Conservation (phyloP, 2,113 vertebrate genomes). For the Microtus oregoni region DNA sequence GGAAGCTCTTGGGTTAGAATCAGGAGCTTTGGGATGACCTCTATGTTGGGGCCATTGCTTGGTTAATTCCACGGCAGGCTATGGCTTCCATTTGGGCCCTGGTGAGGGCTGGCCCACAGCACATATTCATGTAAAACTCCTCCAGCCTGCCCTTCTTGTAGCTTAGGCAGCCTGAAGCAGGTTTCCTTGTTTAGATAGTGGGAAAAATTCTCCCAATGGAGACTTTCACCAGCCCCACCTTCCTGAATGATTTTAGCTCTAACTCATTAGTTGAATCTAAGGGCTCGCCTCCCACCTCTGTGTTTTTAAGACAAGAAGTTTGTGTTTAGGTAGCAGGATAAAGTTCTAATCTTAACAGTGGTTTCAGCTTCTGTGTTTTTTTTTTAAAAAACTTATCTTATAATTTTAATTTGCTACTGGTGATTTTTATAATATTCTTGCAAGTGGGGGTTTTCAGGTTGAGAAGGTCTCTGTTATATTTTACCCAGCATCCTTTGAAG, state of each 20-base stretch:
- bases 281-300: background rate
- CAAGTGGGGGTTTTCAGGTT: background rate
- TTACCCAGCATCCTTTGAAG: conserved; percentile 7
- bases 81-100: background rate
- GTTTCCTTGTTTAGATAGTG: background rate
- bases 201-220: too few relatives aligned
- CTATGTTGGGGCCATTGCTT: background rate
- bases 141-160: background rate
- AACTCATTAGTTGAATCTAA: background rate
- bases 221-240: background rate
- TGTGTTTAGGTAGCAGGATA: background rate
- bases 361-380: background rate
- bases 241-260: background rate
- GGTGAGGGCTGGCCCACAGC: background rate
- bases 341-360: background rate
- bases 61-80: background rate
- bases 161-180: background rate
- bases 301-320: background rate
- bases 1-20: background rate
- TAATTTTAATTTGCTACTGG: background rate
- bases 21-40: background rate
- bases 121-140: too few relatives aligned
- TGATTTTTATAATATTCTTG: background rate
- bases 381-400: background rate
- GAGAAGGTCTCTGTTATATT: background rate